Evolutionary conservation across 2,797 vertebrate species (phyloP), one percentile per base, ranked within the genome.

Genomic region (Echeneis naucrates): DNA sequence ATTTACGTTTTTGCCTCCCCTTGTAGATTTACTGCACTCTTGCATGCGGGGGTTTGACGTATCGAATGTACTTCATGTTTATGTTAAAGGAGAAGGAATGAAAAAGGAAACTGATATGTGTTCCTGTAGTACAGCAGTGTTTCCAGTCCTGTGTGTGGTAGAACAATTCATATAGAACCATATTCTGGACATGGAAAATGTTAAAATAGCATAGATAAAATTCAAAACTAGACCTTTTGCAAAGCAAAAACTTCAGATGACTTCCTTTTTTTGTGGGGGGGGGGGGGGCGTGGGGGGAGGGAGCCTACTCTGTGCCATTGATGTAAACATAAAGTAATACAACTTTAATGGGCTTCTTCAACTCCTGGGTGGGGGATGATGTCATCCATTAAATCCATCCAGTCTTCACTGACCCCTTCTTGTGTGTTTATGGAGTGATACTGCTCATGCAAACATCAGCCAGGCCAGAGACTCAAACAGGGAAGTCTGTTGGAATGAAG

Each of bases 401-500:
- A 23, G 30, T 60, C 42, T 48, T 44, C 27, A 57, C 57, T 42
- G 21, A 19, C 21, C 4, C 26, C 16, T 54, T 73, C n/a, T 21
- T 26, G 63, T 37, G 5, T 19, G 14, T 57, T 44, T 44, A 17
- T n/a, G 42, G 32, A 53, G 30, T 58, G 58, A 58, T 55, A 23
- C 27, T 13, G 9, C 5, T n/a, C 35, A 26, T n/a, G 13, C 14
- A 45, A 45, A 52, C 59, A 37, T 37, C 9, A 37, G 10, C 3
- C 17, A 1, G 40, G 17, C 40, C 7, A 44, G 19, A 19, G 16
- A 44, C 19, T 44, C 40, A 44, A 44, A 7, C 40, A 40, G 38
- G 17, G 8, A 40, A 1, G 10, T 5, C 16, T 19, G 17, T 30
- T 5, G 21, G 4, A 35, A 35, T 14, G n/a, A 30, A 27, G 40